These are phyloP conservation scores for Hippopotamus amphibius DNA, from an alignment of 2,113 vertebrate species.

Conservation along the genomic window DNA sequence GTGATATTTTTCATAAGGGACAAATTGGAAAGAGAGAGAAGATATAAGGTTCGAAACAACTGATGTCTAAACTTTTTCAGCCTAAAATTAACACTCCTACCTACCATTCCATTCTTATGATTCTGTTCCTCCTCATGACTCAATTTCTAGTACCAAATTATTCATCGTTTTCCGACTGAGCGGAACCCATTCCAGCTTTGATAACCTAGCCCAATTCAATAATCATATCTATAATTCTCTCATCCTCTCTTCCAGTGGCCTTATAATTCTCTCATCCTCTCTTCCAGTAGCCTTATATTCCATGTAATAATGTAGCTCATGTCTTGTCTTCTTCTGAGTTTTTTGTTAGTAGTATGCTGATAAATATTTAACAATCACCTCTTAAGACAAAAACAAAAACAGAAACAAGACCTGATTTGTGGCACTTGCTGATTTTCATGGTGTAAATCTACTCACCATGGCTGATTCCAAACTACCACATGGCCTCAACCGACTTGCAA, in stretches of 20 bases:
- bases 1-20: background rate
- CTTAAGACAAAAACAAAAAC: background rate
- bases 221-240: background rate
- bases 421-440: background rate
- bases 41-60: background rate
- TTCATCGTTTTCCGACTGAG: background rate
- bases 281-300: background rate
- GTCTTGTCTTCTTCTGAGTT: background rate
- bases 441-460: background rate
- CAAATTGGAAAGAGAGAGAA: background rate
- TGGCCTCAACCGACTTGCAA: background rate
- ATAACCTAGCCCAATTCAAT: background rate
- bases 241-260: background rate
- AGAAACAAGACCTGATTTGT: background rate
- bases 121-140: background rate
- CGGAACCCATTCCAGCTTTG: background rate
- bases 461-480: background rate
- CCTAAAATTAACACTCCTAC: background rate
- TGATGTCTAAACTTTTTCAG: background rate
- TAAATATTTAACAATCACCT: constrained; percentile 14
- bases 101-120: background rate
- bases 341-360: background rate
- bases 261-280: background rate
- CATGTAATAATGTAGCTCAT: background rate
- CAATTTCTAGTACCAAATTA: background rate